phyloP scores from a whole-genome alignment of 2,888 invertebrate genomes.

The Synanthedon myopaeformis region DNA sequence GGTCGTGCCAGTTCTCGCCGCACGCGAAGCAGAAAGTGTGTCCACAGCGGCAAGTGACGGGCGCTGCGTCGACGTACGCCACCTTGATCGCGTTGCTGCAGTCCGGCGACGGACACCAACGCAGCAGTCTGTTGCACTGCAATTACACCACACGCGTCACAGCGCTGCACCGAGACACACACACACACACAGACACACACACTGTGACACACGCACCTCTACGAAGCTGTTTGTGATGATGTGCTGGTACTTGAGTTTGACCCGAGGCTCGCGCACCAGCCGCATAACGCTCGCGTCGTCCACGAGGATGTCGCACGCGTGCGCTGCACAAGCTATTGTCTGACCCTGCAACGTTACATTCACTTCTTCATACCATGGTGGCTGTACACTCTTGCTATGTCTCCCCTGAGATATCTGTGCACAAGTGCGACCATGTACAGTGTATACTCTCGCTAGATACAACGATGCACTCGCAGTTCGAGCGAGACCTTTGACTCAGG shows the following conservation, averaged over 20 bases:
- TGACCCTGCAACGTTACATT: constrained; percentile 69
- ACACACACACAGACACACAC: neutral
- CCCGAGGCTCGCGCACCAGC: constrained; percentile 86
- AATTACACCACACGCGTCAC: constrained; percentile 11
- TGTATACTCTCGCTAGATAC: too few species aligned
- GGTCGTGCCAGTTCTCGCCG: constrained; percentile 98
- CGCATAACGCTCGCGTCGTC: constrained; percentile 98
- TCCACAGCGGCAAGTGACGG: constrained; percentile 92
- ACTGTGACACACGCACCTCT: constrained; percentile 67
- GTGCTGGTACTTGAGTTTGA: constrained; percentile 94
- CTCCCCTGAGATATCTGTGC: too few species aligned
- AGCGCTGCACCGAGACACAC: constrained; percentile 30
- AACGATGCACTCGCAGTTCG: too few species aligned
- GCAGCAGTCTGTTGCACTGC: constrained; percentile 93
- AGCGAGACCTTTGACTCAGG: too few species aligned
- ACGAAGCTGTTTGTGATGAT: constrained; percentile 98
- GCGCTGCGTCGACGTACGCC: constrained; percentile 89
- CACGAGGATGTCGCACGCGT: constrained; percentile 96
- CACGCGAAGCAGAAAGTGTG: constrained; percentile 97
- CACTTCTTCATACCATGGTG: too few species aligned
- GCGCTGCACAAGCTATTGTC: constrained; percentile 97
- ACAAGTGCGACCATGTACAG: too few species aligned
- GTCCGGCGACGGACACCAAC: constrained; percentile 99
- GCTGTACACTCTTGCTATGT: too few species aligned
- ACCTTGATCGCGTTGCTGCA: constrained; percentile 96